Base-by-base conservation (phyloP, 1,140 invertebrate genomes). In the Nixonia krombeini region DNA sequence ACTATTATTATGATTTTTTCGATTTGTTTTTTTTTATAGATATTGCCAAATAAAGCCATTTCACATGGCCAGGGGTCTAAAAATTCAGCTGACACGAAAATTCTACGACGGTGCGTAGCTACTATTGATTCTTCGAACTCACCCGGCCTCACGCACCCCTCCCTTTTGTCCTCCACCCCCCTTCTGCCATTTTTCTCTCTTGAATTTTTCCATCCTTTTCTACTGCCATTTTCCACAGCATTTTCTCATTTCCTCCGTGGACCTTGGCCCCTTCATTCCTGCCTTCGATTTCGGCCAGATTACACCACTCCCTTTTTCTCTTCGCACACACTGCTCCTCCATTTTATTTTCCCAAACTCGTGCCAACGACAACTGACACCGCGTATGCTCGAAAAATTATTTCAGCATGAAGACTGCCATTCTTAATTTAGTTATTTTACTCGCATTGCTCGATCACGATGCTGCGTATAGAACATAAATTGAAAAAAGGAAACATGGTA, bases 61-160 rank as follows among this genome's bases (percentile, higher is more conserved):
- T 21, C 6, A 2, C 6, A 2, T 21, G 21, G 21, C 21, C 21
- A 21, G 15, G 45, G 35, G 42, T 33, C 59, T 58, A 62, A 70
- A 64, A 74, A 72, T 71, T 65, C 72, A 64, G 66, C 44, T 67
- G 69, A 62, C 70, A 68, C 68, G 75, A 74, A 79, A 76, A 76
- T 76, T 75, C 62, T 70, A 56, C 74, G 72, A 78, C 73, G 76
- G 73, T 78, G 67, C 75, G 75, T 75, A 50, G 56, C 40, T 45
- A 72, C 76, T 79, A 79, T 79, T 79, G 77, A 79, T 79, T 79
- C 73, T 70, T 64, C 53, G 44, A 56, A 41, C 73, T 73, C 57
- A 46, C 58, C 66, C 66, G 59, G 67, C 62, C 67, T 73, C 59
- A 76, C 67, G 73, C 72, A 42, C 26, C 40, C 35, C 45, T 35